Base-by-base conservation (phyloP, 1,140 invertebrate genomes). In the Zaprionus vittiger region DNA sequence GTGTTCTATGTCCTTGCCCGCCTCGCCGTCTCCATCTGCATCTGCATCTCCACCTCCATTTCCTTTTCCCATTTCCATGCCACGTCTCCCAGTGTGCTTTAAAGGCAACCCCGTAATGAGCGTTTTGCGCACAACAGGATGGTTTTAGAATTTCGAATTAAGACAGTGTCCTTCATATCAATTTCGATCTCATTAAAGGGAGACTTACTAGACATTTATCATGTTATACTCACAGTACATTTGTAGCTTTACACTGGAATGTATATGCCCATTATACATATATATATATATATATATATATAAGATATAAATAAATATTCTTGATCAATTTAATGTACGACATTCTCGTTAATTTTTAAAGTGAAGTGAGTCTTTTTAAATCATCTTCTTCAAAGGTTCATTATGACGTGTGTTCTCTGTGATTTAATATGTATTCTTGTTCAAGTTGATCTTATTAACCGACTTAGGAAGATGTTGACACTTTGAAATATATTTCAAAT, bases 1-100 rank as follows among this genome's bases (percentile, higher is more conserved):
- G 67, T 69, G 62, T 47, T 11, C 59, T 24, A 67, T 70, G 62
- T 49, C n/a, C 60, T 24, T 62, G 20, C 44, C 24, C 47, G 28
- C 52, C 37, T 57, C 49, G 11, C 17, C 22, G 41, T 38, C 44
- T 20, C 26, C 11, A 5, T 20, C n/a, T 44, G 24, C 7, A 22
- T 22, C 31, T 5, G 5, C 28, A 2, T 31, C 49, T 4, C 41
- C 17, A 22, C 4, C 26, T 47, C 34, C 3, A 5, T 15, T 31
- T 22, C n/a, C 17, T 34, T 34, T 17, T 49, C 15, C 20, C 49
- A 41, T 72, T 72, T 5, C 37, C 34, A 38, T 47, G 41, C 38
- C 15, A 6, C 38, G 38, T 41, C 38, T 4, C 38, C 38, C 15
- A 2, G 22, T 59, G 54, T 24, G 47, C 47, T 22, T 52, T 52